These are phyloP conservation scores for Drosophila nigrodunni DNA, from an alignment of 1,140 invertebrate genomes.

Conservation along the genomic window DNA sequence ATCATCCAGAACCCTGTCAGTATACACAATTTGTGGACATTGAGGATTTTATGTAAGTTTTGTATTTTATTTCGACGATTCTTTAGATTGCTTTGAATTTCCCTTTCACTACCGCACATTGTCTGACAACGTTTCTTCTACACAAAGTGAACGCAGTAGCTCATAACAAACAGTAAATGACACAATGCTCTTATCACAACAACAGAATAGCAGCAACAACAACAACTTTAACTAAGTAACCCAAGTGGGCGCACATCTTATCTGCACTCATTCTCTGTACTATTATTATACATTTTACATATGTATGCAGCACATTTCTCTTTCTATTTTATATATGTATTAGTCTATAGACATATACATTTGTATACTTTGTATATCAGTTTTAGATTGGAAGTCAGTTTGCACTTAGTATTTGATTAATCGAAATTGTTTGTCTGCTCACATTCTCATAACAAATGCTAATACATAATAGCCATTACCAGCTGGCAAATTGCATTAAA, in stretches of 20 bases:
- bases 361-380: conserved; percentile 16
- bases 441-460: conserved; percentile 2
- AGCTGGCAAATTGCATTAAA: neutral
- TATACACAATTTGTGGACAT: conserved; percentile 88
- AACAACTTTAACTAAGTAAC: conserved; percentile 20
- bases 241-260: conserved; percentile 40
- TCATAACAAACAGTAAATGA: conserved; percentile 36
- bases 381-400: conserved; percentile 4
- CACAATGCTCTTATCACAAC: conserved; percentile 46
- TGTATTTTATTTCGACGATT: neutral
- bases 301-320: conserved; percentile 30
- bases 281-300: conserved; percentile 39
- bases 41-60: conserved; percentile 89
- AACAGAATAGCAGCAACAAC: conserved; percentile 1
- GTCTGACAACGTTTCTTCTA: conserved; percentile 2
- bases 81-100: neutral
- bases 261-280: conserved; percentile 29
- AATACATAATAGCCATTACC: neutral
- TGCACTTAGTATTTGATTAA: conserved; percentile 21
- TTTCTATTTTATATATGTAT: conserved; percentile 16
- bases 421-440: neutral
- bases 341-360: neutral
- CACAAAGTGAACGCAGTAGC: neutral
- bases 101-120: neutral
- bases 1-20: conserved; percentile 86